Percentiles rank a stretch among this genome's conserved stretches.
Conservation (phyloP, 1,140 invertebrate genomes). For the Hycleus phaleratus region DNA sequence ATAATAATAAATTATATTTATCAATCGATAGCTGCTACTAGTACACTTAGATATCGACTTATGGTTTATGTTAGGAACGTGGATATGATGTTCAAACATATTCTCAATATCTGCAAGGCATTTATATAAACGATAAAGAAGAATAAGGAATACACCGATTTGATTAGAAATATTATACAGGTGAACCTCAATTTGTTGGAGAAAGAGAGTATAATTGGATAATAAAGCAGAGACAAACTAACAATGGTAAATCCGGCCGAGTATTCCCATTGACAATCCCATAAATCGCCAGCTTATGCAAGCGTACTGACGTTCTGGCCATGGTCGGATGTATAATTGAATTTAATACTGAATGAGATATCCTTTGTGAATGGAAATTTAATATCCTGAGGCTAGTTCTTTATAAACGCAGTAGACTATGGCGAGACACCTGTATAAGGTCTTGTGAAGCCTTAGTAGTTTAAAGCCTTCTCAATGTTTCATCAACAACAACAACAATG, state of each 20-base stretch:
- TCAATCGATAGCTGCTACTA: slow-evolving; percentile 8
- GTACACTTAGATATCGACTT: slow-evolving; percentile 11
- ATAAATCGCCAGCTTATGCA: slow-evolving; percentile 8
- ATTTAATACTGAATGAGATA: slow-evolving; percentile 19
- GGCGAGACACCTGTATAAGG: slow-evolving; percentile 15
- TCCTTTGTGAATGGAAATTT: slow-evolving; percentile 18
- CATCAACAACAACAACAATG: too few relatives aligned
- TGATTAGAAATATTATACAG: too few relatives aligned
- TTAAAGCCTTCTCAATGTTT: too few relatives aligned
- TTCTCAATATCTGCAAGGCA: background rate
- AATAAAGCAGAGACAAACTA: slow-evolving; percentile 5
- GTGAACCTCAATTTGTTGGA: too few relatives aligned
- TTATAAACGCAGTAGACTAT: slow-evolving; percentile 15
- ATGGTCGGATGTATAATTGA: slow-evolving; percentile 16
- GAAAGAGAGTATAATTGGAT: slow-evolving; percentile 11
- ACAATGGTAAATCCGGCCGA: slow-evolving; percentile 10
- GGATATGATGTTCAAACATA: slow-evolving; percentile 12
- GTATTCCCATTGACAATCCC: slow-evolving; percentile 5
- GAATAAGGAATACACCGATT: background rate
- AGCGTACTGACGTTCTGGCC: slow-evolving; percentile 1
- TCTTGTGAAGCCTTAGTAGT: slow-evolving; percentile 11
- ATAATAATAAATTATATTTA: slow-evolving; percentile 21
- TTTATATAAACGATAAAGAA: background rate
- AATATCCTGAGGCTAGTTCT: slow-evolving; percentile 16
- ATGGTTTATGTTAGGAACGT: slow-evolving; percentile 19